phyloP scores from a whole-genome alignment of 2,888 invertebrate genomes.

The Drosophila stalkeri region DNA sequence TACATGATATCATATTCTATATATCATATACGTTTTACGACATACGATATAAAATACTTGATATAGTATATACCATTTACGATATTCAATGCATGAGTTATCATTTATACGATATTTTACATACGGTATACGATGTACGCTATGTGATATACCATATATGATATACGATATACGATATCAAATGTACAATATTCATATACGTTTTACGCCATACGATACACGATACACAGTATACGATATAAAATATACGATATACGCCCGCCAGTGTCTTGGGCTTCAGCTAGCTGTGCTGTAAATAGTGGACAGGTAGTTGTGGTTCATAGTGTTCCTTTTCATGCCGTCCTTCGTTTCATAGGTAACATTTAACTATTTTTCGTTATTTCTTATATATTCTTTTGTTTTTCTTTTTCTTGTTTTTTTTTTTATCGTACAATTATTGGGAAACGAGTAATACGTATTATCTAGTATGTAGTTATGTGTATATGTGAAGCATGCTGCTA shows the following conservation, averaged over 20 bases:
- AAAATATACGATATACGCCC: slow-evolving; percentile 6
- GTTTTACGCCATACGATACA: background rate
- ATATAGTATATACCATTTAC: background rate
- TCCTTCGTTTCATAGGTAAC: slow-evolving; percentile 17
- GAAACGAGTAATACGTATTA: slow-evolving; percentile 15
- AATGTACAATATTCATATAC: background rate
- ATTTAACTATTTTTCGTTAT: slow-evolving; percentile 23
- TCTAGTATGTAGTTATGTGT: slow-evolving; percentile 14
- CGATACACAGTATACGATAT: slow-evolving; percentile 2
- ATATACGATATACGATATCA: background rate
- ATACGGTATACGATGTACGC: background rate
- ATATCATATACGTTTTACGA: background rate
- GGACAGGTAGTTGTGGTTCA: slow-evolving; percentile 75
- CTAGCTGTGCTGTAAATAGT: slow-evolving; percentile 53
- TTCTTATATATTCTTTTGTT: background rate
- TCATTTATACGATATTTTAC: background rate
- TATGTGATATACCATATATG: too few species aligned
- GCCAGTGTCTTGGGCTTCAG: slow-evolving; percentile 15
- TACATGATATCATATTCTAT: background rate
- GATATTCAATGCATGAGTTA: background rate
- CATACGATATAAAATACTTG: background rate
- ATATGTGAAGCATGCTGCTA: slow-evolving; percentile 17
- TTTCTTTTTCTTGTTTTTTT: background rate
- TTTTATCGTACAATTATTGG: slow-evolving; percentile 1
- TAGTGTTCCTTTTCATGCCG: slow-evolving; percentile 24